Evolutionary conservation across 2,797 vertebrate genomes (phyloP), one percentile per base, ranked within the genome.

Genomic region (Kryptolebias ocellatus): DNA sequence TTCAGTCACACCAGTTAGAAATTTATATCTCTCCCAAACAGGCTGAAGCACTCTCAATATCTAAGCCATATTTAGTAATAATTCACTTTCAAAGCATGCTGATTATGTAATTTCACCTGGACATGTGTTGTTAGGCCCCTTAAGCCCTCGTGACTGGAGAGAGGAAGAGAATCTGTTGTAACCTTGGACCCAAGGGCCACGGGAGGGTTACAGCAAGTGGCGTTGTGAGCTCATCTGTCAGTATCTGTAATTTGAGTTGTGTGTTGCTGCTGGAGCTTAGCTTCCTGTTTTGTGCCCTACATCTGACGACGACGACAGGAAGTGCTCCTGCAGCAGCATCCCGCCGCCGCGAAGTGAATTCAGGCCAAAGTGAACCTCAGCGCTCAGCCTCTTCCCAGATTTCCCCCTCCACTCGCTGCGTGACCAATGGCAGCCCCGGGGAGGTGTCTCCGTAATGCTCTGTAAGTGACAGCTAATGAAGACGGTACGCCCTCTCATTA

Each of bases 381-480:
- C 57, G 77, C 62, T 62, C 66, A 18, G 20, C 57, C 60, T 76
- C 34, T 64, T 60, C 55, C 55, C 50, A 60, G 75, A 83, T 16
- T 67, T 68, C 57, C 56, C 17, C 37, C 52, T n/a, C 31, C 63
- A 51, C 58, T 63, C 17, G 1, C 69, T 65, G 64, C 77, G 72
- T 89, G 86, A 90, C 89, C 88, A 83, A 89, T 78, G 70, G 44
- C 65, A 75, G 87, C 87, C 90, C 75, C 0, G 64, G 88, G 89
- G 88, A 87, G 52, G 49, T 66, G 55, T 56, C 17, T 44, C 50
- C 17, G 28, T 92, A 90, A 91, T 90, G 88, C 81, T 81, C 78
- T 81, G 65, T 84, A 90, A 92, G 91, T 91, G 84, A 87, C 89
- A 79, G 57, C 82, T 93, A 93, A 93, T 92, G 84, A 89, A 85